Evolutionary conservation across 2,888 invertebrate species (phyloP).

Genomic region (Calliopum simillimum): DNA sequence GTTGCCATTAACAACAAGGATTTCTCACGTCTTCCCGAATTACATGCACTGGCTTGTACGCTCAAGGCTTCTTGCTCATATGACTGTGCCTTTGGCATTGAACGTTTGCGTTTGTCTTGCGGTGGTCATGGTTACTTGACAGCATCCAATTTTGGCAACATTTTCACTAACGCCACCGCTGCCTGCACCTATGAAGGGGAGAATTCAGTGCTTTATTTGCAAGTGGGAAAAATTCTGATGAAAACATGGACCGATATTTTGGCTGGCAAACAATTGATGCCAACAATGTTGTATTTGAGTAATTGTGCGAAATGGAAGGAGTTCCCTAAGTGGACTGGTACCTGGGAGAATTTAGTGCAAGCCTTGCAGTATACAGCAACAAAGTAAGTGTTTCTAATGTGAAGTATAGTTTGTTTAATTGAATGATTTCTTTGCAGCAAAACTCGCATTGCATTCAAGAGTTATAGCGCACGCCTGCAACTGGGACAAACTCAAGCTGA

Average conservation of each 20-base stretch:
- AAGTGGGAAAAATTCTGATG: conserved; percentile 87
- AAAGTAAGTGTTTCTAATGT: conserved; percentile 66
- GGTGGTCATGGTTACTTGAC: conserved; percentile 97
- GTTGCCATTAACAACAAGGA: conserved; percentile 85
- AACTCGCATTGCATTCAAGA: conserved; percentile 77
- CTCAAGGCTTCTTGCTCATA: conserved; percentile 88
- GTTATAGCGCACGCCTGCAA: conserved; percentile 77
- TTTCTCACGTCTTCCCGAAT: conserved; percentile 84
- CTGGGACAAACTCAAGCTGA: conserved; percentile 78
- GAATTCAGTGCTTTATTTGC: conserved; percentile 92
- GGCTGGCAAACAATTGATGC: conserved; percentile 73
- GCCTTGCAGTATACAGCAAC: conserved; percentile 70
- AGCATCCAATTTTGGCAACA: conserved; percentile 86
- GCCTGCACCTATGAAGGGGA: conserved; percentile 97
- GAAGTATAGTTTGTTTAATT: not conserved
- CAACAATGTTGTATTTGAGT: conserved; percentile 78
- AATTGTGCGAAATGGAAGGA: conserved; percentile 54
- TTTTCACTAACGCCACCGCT: conserved; percentile 87
- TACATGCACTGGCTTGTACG: conserved; percentile 90
- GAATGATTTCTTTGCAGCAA: conserved; percentile 70
- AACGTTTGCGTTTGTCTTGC: conserved; percentile 88
- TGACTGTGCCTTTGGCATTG: conserved; percentile 81
- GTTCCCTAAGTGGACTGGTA: conserved; percentile 61
- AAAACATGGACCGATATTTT: conserved; percentile 81
- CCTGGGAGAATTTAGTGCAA: conserved; percentile 65